phyloP scores from a whole-genome alignment of 2,113 vertebrate genomes.

The Aptenodytes patagonicus region DNA sequence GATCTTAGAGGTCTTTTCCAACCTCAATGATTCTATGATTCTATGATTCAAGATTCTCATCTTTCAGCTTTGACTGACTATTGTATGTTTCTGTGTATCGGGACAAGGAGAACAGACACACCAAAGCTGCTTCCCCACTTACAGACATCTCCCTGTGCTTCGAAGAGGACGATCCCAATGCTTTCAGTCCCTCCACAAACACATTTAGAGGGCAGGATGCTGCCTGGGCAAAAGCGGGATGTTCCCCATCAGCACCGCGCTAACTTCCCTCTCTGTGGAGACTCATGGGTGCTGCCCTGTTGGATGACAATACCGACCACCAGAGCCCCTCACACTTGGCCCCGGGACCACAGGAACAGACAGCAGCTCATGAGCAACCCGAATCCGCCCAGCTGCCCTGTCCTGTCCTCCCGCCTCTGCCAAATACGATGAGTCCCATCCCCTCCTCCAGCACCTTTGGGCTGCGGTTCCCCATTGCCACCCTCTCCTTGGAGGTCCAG shows the following conservation, averaged over 20 bases:
- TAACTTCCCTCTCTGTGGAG: not conserved
- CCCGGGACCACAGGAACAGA: not conserved
- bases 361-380: not conserved
- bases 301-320: not conserved
- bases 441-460: not conserved
- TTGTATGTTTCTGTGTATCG: accelerated
- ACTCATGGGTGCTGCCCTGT: accelerated
- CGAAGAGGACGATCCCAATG: not conserved
- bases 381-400: not conserved
- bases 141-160: not conserved
- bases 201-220: not conserved
- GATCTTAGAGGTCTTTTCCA: too few relatives aligned
- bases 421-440: not conserved
- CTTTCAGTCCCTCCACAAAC: not conserved
- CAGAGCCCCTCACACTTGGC: not conserved
- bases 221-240: not conserved
- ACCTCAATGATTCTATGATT: too few relatives aligned
- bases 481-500: not conserved
- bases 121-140: not conserved
- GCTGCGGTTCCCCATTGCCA: not conserved
- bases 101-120: not conserved
- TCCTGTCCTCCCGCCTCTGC: not conserved
- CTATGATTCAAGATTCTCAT: not conserved
- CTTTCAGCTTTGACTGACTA: not conserved
- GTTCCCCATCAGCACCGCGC: not conserved